Evolutionary conservation across 2,113 vertebrate species (phyloP), one percentile per base, ranked within the genome.

Genomic region (Australoheros scitulus): DNA sequence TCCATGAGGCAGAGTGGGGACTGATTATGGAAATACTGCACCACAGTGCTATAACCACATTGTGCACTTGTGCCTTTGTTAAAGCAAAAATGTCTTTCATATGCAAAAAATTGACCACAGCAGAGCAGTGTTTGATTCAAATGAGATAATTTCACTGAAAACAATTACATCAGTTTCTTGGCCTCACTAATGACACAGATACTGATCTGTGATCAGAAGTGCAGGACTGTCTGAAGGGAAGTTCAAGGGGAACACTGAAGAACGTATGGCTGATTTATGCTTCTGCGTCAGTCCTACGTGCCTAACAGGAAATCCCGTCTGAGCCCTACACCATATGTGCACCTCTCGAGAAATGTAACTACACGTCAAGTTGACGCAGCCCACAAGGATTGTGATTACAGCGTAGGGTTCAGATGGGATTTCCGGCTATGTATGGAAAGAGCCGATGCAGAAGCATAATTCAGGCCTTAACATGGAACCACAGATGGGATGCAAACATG

Each of bases 401-500:
- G 29, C 29, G 29, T 29, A 3, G 29, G 29, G 29, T 29, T 29
- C 29, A 29, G 29, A 29, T 5, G 29, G 29, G 29, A 29, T 29
- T 29, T 29, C 29, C 29, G 29, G 3, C 4, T 29, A 29, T 4
- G 29, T 29, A 29, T 29, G 29, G 29, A 29, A 29, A 29, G 29
- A 29, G 3, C 29, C 3, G 29, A 29, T 29, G 29, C 29, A 29
- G 29, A 29, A 29, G 29, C 29, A 29, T 34, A 34, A 34, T 34
- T 34, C 6, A 34, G 6, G 32, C 32, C 32, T 17, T 10, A 26
- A n/a, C 38, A 26, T 47, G n/a, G 63, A 65, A 65, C n/a, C 1
- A 22, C 36, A 76, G 75, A 59, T 43, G n/a, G n/a, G 61, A 36
- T 77, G 59, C 81, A 63, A 77, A 81, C 78, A 87, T 83, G 90